These are phyloP conservation scores for Lepidurus couesii DNA, from an alignment of 1,140 invertebrate species.

Conservation along the genomic window DNA sequence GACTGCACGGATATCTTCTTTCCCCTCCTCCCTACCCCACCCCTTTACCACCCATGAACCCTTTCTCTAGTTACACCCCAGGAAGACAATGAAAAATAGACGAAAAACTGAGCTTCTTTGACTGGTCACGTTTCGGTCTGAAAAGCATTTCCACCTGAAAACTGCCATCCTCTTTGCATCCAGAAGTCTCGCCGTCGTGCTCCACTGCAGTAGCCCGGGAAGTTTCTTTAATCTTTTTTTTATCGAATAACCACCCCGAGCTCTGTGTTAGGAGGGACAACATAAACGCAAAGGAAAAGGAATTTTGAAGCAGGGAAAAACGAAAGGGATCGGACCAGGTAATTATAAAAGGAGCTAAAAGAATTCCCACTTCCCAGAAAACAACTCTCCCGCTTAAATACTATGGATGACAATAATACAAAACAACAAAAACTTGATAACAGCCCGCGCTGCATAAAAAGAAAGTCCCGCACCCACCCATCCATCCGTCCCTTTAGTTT, in stretches of 20 bases:
- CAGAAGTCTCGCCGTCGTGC: not conserved
- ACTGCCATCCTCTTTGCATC: not conserved
- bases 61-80: not conserved
- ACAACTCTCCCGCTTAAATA: not conserved
- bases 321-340: not conserved
- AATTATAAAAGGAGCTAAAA: not conserved
- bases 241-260: not conserved
- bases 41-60: not conserved
- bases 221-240: not conserved
- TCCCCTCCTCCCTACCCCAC: too few relatives aligned
- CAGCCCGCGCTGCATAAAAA: not conserved
- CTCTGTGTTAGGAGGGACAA: not conserved
- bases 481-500: not conserved
- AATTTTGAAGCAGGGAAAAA: not conserved
- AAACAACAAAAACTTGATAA: not conserved
- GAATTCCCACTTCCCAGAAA: not conserved
- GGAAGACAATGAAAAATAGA: not conserved
- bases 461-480: conserved; percentile 4
- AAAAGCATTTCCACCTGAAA: not conserved
- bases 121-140: conserved; percentile 8
- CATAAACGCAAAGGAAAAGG: not conserved
- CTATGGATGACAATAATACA: not conserved
- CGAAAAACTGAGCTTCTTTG: conserved; percentile 11
- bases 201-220: not conserved
- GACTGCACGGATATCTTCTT: too few relatives aligned